phyloP scores from a whole-genome alignment of 2,888 invertebrate genomes.

The Yponomeuta cagnagella region DNA sequence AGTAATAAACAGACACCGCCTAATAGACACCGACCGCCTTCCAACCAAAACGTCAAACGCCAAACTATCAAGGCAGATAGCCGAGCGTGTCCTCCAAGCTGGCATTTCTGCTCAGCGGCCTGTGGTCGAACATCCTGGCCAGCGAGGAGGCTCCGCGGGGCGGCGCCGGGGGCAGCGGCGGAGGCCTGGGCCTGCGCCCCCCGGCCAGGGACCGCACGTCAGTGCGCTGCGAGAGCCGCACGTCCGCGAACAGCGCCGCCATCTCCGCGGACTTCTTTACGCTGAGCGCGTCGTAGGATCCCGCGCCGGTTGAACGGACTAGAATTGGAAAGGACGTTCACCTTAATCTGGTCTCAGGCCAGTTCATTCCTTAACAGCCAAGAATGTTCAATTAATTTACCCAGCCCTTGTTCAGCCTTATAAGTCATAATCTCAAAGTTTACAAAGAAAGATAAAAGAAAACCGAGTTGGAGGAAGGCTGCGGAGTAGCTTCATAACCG shows the following conservation, averaged over 20 bases:
- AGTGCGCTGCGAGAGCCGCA: conserved; percentile 81
- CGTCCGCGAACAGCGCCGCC: conserved; percentile 88
- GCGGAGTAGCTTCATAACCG: too few relatives aligned
- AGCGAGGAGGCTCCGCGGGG: conserved; percentile 36
- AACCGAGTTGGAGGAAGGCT: too few relatives aligned
- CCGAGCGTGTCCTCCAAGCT: conserved; percentile 80
- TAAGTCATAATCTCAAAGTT: too few relatives aligned
- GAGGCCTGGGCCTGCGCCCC: conserved; percentile 37
- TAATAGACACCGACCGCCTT: too few relatives aligned
- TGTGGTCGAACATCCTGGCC: conserved; percentile 53
- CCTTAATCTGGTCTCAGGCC: too few relatives aligned
- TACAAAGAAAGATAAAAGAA: too few relatives aligned
- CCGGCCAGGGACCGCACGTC: conserved; percentile 71
- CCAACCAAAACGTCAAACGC: not conserved
- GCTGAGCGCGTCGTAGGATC: conserved; percentile 82
- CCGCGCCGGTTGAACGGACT: conserved; percentile 70
- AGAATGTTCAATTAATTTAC: too few relatives aligned
- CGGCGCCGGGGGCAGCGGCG: conserved; percentile 35
- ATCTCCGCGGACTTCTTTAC: conserved; percentile 93
- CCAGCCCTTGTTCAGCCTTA: too few relatives aligned
- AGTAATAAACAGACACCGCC: too few relatives aligned
- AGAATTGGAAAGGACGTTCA: conserved; percentile 21
- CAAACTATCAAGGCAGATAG: conserved; percentile 69
- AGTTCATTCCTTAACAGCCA: too few relatives aligned
- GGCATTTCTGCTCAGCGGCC: conserved; percentile 60